Conservation (phyloP, 2,113 vertebrate genomes). For the Probosciger aterrimus region DNA sequence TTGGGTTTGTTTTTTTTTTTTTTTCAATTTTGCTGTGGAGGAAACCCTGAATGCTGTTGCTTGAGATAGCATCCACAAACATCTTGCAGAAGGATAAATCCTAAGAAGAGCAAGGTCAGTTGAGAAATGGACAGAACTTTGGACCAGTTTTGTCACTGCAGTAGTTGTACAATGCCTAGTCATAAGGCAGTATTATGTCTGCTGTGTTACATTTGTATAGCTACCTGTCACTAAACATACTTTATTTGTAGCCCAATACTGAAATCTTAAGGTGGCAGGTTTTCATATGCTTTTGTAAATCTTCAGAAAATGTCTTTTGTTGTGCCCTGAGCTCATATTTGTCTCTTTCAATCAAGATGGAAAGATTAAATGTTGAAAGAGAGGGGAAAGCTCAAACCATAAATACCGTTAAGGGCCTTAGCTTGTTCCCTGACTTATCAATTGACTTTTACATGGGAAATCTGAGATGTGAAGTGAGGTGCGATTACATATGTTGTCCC, state of each 20-base stretch:
- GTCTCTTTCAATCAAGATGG: neutral
- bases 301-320: neutral
- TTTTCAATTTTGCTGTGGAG: neutral
- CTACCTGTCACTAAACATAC: neutral
- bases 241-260: neutral
- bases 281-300: neutral
- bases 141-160: neutral
- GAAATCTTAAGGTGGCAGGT: neutral
- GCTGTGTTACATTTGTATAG: neutral
- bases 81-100: neutral
- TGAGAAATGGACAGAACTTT: neutral
- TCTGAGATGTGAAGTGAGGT: neutral
- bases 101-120: neutral
- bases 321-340: neutral
- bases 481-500: neutral
- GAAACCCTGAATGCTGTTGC: neutral
- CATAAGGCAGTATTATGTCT: neutral
- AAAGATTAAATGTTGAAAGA: neutral
- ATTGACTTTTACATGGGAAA: neutral
- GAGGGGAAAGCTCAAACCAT: neutral
- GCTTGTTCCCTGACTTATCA: neutral
- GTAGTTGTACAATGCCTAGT: neutral
- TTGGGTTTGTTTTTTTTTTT: neutral
- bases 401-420: neutral
- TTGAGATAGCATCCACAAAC: neutral